Conservation (phyloP, 2,113 vertebrate species). For the Puntigrus tetrazona region DNA sequence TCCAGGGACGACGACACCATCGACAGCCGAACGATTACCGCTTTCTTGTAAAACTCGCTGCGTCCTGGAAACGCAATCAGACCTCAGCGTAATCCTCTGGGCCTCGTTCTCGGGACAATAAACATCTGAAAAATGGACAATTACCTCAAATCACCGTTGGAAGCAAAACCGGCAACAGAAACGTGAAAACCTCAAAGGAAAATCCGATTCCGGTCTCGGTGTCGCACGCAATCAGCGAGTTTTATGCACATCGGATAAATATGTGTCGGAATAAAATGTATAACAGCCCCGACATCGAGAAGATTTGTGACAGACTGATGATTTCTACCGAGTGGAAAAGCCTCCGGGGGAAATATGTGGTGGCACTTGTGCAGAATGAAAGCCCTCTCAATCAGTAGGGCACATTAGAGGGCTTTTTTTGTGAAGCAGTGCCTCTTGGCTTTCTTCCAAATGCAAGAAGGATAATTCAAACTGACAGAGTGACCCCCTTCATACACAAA, state of each 20-base stretch:
- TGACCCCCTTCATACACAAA: constrained; percentile 66
- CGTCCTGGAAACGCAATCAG: neutral
- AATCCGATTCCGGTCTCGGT: neutral
- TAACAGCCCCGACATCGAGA: constrained; percentile 9
- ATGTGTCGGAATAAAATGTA: constrained; percentile 39
- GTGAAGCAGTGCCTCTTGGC: constrained; percentile 58
- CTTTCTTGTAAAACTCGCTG: constrained; percentile 3
- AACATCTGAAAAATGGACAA: constrained; percentile 12
- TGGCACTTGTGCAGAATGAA: constrained; percentile 53
- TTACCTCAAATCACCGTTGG: neutral
- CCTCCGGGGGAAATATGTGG: constrained; percentile 40
- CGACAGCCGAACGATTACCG: neutral
- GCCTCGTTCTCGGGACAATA: constrained; percentile 3
- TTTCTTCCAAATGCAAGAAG: constrained; percentile 60
- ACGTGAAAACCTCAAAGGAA: neutral
- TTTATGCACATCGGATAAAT: constrained; percentile 51
- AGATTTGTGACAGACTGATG: constrained; percentile 46
- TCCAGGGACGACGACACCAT: neutral
- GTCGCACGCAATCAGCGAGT: neutral
- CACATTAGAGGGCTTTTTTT: constrained; percentile 55
- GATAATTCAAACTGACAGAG: constrained; percentile 69
- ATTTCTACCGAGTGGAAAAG: constrained; percentile 28
- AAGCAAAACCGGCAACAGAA: neutral
- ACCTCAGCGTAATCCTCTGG: neutral
- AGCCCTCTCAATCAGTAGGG: constrained; percentile 52